These are phyloP conservation scores for Goniozus legneri DNA, from an alignment of 1,140 invertebrate genomes.

Conservation along the genomic window DNA sequence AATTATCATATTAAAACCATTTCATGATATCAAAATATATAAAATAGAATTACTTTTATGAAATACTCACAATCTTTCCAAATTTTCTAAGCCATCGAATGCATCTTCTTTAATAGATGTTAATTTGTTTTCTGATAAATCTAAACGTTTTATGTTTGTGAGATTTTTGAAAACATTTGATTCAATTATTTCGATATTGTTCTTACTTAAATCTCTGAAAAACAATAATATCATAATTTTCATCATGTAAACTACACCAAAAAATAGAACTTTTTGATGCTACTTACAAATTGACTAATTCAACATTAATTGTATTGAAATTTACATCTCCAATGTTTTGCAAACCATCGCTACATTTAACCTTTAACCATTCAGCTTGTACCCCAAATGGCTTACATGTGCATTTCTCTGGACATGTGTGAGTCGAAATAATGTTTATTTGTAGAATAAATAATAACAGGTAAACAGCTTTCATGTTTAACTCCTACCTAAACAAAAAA, in stretches of 20 bases:
- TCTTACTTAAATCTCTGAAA: slow-evolving; percentile 71
- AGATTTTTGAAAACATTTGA: slow-evolving; percentile 69
- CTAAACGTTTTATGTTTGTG: slow-evolving; percentile 65
- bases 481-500: slow-evolving; percentile 22
- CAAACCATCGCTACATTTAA: slow-evolving; percentile 42
- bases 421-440: slow-evolving; percentile 22
- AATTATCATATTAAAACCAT: slow-evolving; percentile 30
- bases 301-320: slow-evolving; percentile 37
- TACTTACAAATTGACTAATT: slow-evolving; percentile 46
- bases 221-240: slow-evolving; percentile 1
- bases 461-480: slow-evolving; percentile 34
- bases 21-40: slow-evolving; percentile 12
- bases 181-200: slow-evolving; percentile 71
- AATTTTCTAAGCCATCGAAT: slow-evolving; percentile 61
- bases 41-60: slow-evolving; percentile 7
- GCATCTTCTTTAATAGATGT: slow-evolving; percentile 61
- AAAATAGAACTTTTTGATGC: background rate
- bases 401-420: slow-evolving; percentile 40
- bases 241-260: slow-evolving; percentile 3
- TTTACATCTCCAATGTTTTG: slow-evolving; percentile 42
- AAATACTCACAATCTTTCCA: slow-evolving; percentile 61
- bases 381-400: slow-evolving; percentile 41
- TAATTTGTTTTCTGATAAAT: slow-evolving; percentile 66
- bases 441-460: slow-evolving; percentile 35
- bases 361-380: slow-evolving; percentile 44